Evolutionary conservation across 2,888 invertebrate genomes (phyloP), one percentile per base, ranked within the genome.

Genomic region (Macrosoma leucophasiata): DNA sequence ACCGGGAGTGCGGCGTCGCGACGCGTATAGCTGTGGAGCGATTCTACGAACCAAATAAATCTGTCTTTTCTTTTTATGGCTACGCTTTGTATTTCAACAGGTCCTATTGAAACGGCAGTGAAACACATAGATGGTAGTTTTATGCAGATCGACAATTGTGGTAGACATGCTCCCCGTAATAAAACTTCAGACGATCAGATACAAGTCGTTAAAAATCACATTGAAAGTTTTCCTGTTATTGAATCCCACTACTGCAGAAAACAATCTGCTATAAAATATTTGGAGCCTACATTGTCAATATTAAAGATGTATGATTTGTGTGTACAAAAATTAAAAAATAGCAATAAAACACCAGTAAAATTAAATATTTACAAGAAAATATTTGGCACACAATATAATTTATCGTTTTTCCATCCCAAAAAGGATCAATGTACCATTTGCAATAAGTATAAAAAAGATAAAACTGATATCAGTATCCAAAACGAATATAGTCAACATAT

Each of bases 131-230:
- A n/a, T n/a, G n/a, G n/a, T n/a, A n/a, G n/a, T n/a, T n/a, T n/a
- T n/a, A n/a, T n/a, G n/a, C n/a, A n/a, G n/a, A n/a, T n/a, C n/a
- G 20, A 7, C 20, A 8, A 20, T 4, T 9, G 20, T 20, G 8
- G 20, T 6, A 20, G 9, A 20, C n/a, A 9, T n/a, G 20, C 8
- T n/a, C 20, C 20, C 9, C 9, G 3, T 4, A 20, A 20, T 20
- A 20, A 20, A 20, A 20, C 20, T 20, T 50, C 64, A 61, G 63
- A 61, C 59, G 63, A 70, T 68, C 71, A 64, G 4, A 7, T 17
- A 5, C 4, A 4, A 17, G 4, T 17, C 7, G 17, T 17, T 7
- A 4, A 17, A 17, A 4, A 17, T 5, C 17, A 17, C 7, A 17
- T 17, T 17, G 17, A 17, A 7, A 5, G 4, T 17, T 17, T 17